These are phyloP conservation scores for Hermaeophaga mercurialis DNA, from an alignment of 2,888 invertebrate species.

Conservation along the genomic window DNA sequence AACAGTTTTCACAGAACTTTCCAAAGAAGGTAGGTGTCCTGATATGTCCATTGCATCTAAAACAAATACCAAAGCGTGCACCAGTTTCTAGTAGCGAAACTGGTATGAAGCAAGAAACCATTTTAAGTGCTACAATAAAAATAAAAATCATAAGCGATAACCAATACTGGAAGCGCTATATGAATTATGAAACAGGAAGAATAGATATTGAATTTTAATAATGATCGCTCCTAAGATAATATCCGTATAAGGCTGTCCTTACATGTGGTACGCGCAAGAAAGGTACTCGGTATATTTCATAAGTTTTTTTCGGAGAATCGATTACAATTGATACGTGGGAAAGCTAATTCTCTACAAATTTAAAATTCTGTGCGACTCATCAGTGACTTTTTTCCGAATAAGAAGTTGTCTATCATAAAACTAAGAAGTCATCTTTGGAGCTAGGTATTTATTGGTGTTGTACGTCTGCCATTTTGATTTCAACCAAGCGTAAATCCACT, in stretches of 20 bases:
- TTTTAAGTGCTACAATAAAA: conserved; percentile 39
- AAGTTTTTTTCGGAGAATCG: conserved; percentile 39
- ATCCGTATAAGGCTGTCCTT: conserved; percentile 34
- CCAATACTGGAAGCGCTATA: conserved; percentile 40
- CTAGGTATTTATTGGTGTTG: conserved; percentile 46
- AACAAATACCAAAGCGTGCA: conserved; percentile 34
- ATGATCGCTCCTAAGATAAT: conserved; percentile 35
- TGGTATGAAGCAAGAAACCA: conserved; percentile 38
- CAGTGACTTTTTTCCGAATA: conserved; percentile 33
- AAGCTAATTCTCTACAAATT: conserved; percentile 51
- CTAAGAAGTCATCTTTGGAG: conserved; percentile 45
- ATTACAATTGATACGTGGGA: conserved; percentile 48
- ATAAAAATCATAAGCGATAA: conserved; percentile 34
- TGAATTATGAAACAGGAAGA: conserved; percentile 50
- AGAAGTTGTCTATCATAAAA: conserved; percentile 43
- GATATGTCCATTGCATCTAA: conserved; percentile 14
- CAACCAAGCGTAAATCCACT: conserved; percentile 35
- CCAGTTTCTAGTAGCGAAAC: conserved; percentile 32
- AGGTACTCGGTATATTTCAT: conserved; percentile 37
- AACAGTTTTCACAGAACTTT: conserved; percentile 14
- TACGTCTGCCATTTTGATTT: conserved; percentile 45
- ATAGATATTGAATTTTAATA: conserved; percentile 43
- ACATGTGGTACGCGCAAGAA: conserved; percentile 27
- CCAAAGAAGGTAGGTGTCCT: conserved; percentile 23
- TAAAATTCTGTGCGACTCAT: conserved; percentile 47